Evolutionary conservation across 2,113 vertebrate species (phyloP), one percentile per base, ranked within the genome.

Genomic region (Ochotona curzoniae): DNA sequence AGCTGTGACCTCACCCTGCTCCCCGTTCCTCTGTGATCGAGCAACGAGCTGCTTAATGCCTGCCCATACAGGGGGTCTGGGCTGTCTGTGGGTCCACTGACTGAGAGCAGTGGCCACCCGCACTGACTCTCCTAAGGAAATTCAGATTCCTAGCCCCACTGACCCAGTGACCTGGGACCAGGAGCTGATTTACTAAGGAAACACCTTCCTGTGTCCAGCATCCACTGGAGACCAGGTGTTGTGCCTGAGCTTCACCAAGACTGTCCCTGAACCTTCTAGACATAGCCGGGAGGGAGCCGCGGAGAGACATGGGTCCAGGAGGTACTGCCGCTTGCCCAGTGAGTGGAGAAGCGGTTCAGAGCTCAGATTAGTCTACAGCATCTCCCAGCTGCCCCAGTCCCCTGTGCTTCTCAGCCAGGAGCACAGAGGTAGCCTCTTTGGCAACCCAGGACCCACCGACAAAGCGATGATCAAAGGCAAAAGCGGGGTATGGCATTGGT

Each of bases 391-490:
- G 26, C 18, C 32, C 23, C 0, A 13, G 51, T 21, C 14, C 25
- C 57, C 51, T 75, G n/a, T 23, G 28, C 32, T 63, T 64, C 80
- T 71, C 13, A 47, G 64, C 63, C 2, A 4, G 8, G 32, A 93
- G 70, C 17, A 64, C 35, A 25, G 51, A 12, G 47, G 75, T 54
- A 66, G n/a, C 30, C 44, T 93, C 49, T 85, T 86, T 35, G 8
- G 54, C 10, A 73, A 83, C 32, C 87, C 89, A 54, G 83, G 90
- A 60, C 32, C 51, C 4, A 3, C 60, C 89, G 64, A 84, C 4
- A 75, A 87, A 94, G 32, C 4, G 0, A 14, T 17, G 82, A 93
- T 87, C 89, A 95, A 79, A 96, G 87, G 71, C 17, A 4, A 63
- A 66, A 44, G 89, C 69, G 14, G 80, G 80, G 49, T 63, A 30